phyloP scores from a whole-genome alignment of 30 jellyfish, hydroid and myxozoan species.

The Sanderia malayensis region DNA sequence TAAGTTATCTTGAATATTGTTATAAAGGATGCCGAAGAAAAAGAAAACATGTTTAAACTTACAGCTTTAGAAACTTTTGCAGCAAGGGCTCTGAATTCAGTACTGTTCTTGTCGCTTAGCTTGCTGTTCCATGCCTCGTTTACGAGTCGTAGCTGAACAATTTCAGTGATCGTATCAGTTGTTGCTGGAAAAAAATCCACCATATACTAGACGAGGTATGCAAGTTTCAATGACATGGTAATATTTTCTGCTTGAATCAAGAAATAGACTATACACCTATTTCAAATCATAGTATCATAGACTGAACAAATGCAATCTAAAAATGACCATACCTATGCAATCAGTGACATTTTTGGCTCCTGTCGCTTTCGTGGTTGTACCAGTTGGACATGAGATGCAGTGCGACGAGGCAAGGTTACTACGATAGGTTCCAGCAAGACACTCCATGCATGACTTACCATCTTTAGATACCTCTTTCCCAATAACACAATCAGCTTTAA shows the following conservation, averaged over 20 bases:
- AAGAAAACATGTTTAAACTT: too few relatives aligned
- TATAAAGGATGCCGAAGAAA: too few relatives aligned
- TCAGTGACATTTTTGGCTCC: conserved; percentile 44
- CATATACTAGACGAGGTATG: background rate
- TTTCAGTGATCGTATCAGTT: conserved; percentile 1
- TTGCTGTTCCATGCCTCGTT: conserved; percentile 31
- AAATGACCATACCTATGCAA: conserved; percentile 56
- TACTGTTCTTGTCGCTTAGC: conserved; percentile 17
- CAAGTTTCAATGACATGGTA: background rate
- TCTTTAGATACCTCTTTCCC: conserved; percentile 66
- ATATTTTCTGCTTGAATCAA: background rate
- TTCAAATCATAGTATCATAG: too few relatives aligned
- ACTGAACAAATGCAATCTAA: too few relatives aligned
- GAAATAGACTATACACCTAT: background rate
- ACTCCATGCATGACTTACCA: conserved; percentile 65
- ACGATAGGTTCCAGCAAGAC: conserved; percentile 70
- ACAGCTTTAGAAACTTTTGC: conserved; percentile 49
- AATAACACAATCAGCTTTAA: conserved; percentile 63
- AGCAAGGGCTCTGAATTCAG: conserved; percentile 48
- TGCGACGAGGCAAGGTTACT: conserved; percentile 1
- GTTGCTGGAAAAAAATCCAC: conserved; percentile 14
- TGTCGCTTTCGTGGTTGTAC: conserved; percentile 46
- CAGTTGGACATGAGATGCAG: conserved; percentile 70
- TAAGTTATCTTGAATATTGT: too few relatives aligned
- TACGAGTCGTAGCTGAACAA: conserved; percentile 33